These are phyloP conservation scores for Phycodurus eques DNA, from an alignment of 2,113 vertebrate species.

Conservation along the genomic window DNA sequence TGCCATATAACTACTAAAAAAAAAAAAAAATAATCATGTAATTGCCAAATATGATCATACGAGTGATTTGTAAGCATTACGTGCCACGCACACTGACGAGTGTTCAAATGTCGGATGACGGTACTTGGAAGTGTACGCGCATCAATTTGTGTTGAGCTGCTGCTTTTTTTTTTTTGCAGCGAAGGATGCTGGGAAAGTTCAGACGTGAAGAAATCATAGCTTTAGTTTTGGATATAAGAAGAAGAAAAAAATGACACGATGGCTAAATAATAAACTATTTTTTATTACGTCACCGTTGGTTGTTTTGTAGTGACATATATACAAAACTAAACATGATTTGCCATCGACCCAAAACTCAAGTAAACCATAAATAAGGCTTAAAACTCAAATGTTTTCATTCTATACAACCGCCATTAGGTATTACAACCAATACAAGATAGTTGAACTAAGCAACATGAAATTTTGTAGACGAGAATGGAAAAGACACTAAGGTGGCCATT, in stretches of 20 bases:
- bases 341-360: slow-evolving; percentile 5
- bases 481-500: neutral
- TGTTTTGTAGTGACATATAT: slow-evolving; percentile 1
- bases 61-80: slow-evolving; percentile 9
- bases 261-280: slow-evolving; percentile 75
- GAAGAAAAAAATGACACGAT: slow-evolving; percentile 29
- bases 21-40: slow-evolving; percentile 12
- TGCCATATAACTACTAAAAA: slow-evolving; percentile 42
- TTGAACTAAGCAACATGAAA: neutral
- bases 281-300: slow-evolving; percentile 59
- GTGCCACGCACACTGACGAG: neutral
- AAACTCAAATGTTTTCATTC: neutral
- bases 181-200: slow-evolving; percentile 41
- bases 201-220: slow-evolving; percentile 51
- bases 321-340: slow-evolving; percentile 2
- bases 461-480: neutral
- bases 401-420: neutral
- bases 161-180: slow-evolving; percentile 52
- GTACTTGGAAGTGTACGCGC: slow-evolving; percentile 52
- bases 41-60: slow-evolving; percentile 64
- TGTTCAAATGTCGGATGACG: neutral
- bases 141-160: slow-evolving; percentile 25
- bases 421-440: neutral
- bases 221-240: slow-evolving; percentile 66
- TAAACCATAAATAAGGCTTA: slow-evolving; percentile 13